A percentile compares a stretch with the other conserved stretches of the same genome.
These are phyloP conservation scores for Dromaius novaehollandiae DNA, from an alignment of 2,113 vertebrate genomes.

Conservation along the genomic window DNA sequence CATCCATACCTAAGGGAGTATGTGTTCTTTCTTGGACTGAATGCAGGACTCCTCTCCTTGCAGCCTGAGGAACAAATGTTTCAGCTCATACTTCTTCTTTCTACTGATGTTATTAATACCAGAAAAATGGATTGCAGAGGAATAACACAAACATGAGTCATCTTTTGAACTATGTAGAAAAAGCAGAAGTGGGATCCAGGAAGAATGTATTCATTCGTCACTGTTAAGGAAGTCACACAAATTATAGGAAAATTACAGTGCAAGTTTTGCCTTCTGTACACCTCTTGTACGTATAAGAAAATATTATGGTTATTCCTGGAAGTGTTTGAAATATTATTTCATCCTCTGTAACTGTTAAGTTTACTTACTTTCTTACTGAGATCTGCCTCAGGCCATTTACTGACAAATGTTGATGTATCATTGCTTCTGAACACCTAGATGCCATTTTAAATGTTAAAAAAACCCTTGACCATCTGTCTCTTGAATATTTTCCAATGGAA, in stretches of 20 bases:
- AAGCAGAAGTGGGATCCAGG: neutral
- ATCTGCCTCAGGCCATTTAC: neutral
- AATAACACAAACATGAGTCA: neutral
- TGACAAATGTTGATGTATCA: neutral
- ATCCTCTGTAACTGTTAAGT: neutral
- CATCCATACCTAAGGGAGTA: accelerated
- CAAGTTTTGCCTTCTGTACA: neutral
- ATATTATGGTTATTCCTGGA: neutral
- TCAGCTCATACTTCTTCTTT: neutral
- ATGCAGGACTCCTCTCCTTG: neutral
- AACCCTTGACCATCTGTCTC: neutral
- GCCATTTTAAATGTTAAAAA: neutral
- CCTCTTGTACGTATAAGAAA: neutral
- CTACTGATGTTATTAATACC: neutral
- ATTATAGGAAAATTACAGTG: neutral
- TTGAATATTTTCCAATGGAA: neutral
- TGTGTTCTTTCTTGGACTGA: neutral
- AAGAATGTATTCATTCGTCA: neutral
- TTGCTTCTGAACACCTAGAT: neutral
- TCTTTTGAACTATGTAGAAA: neutral
- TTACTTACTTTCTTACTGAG: neutral
- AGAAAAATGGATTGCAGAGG: neutral
- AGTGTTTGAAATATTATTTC: neutral
- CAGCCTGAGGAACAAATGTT: neutral
- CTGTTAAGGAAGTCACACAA: neutral